Evolutionary conservation across 2,113 vertebrate genomes (phyloP).

Genomic region (Machaerirhynchus nigripectus): DNA sequence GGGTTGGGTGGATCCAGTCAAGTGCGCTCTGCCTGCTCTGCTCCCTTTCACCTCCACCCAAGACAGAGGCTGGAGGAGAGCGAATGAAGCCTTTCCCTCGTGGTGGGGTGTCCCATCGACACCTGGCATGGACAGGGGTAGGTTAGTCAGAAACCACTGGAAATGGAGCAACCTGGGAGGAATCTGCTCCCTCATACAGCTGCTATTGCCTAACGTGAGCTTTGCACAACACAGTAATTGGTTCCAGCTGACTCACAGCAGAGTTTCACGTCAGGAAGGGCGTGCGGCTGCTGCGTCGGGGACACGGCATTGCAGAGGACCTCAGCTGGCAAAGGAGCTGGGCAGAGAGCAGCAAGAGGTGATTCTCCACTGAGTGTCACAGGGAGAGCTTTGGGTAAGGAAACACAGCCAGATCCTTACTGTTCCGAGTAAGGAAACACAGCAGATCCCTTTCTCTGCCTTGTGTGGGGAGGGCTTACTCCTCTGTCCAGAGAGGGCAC

Average conservation of each 20-base stretch:
- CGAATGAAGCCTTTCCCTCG: neutral
- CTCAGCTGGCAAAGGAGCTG: neutral
- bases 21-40: neutral
- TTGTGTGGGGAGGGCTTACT: neutral
- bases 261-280: neutral
- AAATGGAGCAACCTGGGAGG: neutral
- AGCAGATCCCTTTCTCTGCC: neutral
- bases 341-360: neutral
- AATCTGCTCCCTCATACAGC: constrained; percentile 19
- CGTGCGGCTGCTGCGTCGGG: accelerated
- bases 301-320: neutral
- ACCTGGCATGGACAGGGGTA: neutral
- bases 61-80: neutral
- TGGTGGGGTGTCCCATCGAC: accelerated
- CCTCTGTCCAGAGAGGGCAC: constrained; percentile 47
- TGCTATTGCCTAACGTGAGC: constrained; percentile 32
- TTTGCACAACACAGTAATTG: constrained; percentile 26
- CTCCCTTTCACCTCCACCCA: neutral
- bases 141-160: constrained; percentile 46
- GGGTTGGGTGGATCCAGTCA: neutral
- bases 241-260: constrained; percentile 20
- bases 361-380: neutral
- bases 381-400: neutral
- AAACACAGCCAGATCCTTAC: neutral
- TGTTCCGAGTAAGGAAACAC: neutral